These are phyloP conservation scores for Drosophila diplacantha DNA, from an alignment of 2,888 invertebrate genomes.

Conservation along the genomic window DNA sequence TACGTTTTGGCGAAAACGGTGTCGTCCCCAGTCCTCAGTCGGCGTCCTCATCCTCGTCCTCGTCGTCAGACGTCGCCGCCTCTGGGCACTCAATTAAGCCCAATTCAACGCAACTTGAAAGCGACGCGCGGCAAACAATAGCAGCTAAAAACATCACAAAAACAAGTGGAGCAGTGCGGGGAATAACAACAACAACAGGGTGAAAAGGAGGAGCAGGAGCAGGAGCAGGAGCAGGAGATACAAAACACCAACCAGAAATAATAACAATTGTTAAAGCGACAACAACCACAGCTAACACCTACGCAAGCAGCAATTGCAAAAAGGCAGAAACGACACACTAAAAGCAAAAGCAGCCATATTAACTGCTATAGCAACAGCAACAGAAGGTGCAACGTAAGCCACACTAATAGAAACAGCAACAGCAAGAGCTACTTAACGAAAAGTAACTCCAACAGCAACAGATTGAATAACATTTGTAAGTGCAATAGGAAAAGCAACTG, in stretches of 20 bases:
- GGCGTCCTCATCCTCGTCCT: not conserved
- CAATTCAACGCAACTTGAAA: conserved; percentile 57
- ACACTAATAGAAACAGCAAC: conserved; percentile 9
- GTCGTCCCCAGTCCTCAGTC: conserved; percentile 8
- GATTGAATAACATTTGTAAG: not conserved
- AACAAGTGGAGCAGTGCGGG: not conserved
- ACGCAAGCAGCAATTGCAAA: conserved; percentile 18
- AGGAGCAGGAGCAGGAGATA: not conserved
- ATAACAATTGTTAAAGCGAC: conserved; percentile 5
- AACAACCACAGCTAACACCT: not conserved
- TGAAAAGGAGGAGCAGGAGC: not conserved
- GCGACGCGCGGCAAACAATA: conserved; percentile 28
- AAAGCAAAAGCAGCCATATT: not conserved
- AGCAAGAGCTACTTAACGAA: not conserved
- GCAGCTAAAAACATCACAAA: conserved; percentile 20
- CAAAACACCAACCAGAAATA: conserved; percentile 2
- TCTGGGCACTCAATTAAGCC: conserved; percentile 67
- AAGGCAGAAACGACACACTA: conserved; percentile 21
- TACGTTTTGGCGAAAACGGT: conserved; percentile 17
- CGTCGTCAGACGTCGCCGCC: conserved; percentile 53
- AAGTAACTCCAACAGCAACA: not conserved
- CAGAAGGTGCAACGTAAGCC: conserved; percentile 26
- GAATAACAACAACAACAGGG: conserved; percentile 20
- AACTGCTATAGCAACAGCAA: not conserved
- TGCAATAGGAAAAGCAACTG: conserved; percentile 1